phyloP scores from a whole-genome alignment of 2,113 vertebrate species.

The Bos javanicus region DNA sequence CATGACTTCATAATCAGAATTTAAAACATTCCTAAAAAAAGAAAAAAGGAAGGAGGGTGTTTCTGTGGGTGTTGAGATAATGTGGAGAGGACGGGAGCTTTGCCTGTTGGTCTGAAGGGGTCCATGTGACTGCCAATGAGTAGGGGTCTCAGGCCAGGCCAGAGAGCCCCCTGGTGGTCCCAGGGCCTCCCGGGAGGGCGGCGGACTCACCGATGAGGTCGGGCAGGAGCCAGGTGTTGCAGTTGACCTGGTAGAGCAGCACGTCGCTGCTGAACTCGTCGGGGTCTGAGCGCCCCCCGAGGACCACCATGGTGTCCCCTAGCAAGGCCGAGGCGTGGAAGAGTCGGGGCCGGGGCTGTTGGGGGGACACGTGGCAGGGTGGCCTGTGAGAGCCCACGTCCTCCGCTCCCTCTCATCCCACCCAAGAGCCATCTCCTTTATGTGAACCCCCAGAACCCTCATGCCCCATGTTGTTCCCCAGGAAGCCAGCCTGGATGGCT shows the following conservation, averaged over 20 bases:
- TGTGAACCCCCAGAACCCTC: not conserved
- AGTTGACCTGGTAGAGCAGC: slow-evolving; percentile 92
- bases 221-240: slow-evolving; percentile 92
- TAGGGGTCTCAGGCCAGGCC: not conserved
- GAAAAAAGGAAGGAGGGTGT: not conserved
- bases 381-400: not conserved
- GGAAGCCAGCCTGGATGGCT: not conserved
- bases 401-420: not conserved
- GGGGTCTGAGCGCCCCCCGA: slow-evolving; percentile 87
- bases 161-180: not conserved
- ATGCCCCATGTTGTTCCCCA: not conserved
- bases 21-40: not conserved
- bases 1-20: not conserved
- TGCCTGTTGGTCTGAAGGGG: not conserved
- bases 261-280: slow-evolving; percentile 91
- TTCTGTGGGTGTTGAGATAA: not conserved
- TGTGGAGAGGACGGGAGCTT: not conserved
- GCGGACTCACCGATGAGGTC: slow-evolving; percentile 74
- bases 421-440: not conserved
- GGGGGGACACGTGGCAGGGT: not conserved
- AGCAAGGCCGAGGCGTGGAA: slow-evolving; percentile 90
- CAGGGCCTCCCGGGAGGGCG: not conserved
- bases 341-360: slow-evolving; percentile 88
- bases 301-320: slow-evolving; percentile 93
- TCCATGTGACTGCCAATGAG: not conserved